Evolutionary conservation across 2,888 invertebrate species (phyloP).

Genomic region (Isoperla grammatica): DNA sequence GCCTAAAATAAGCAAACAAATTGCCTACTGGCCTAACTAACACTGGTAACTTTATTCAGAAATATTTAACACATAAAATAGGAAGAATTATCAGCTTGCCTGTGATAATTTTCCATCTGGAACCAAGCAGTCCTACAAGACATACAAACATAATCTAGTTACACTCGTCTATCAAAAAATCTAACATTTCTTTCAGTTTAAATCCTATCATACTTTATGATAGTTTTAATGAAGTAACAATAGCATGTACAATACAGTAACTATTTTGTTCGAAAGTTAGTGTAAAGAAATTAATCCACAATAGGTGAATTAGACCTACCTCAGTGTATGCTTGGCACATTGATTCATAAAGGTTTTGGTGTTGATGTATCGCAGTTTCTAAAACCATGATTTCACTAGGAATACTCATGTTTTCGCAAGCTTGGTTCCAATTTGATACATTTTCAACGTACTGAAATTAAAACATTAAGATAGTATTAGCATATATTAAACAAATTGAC

Average conservation of each 20-base stretch:
- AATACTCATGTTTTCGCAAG: slow-evolving; percentile 64
- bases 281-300: slow-evolving; percentile 1
- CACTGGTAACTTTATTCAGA: too few species aligned
- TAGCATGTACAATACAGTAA: too few species aligned
- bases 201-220: neutral
- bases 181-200: neutral
- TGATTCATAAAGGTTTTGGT: slow-evolving; percentile 90
- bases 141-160: slow-evolving; percentile 27
- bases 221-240: too few species aligned
- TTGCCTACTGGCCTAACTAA: too few species aligned
- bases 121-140: slow-evolving; percentile 32
- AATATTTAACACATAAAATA: slow-evolving; percentile 23
- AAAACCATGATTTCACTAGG: slow-evolving; percentile 75
- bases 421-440: slow-evolving; percentile 87
- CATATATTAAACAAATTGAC: too few species aligned
- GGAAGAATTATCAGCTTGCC: slow-evolving; percentile 31
- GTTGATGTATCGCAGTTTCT: slow-evolving; percentile 88
- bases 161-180: slow-evolving; percentile 7
- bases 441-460: slow-evolving; percentile 75
- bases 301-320: slow-evolving; percentile 47
- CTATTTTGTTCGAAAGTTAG: neutral
- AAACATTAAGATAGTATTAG: slow-evolving; percentile 21
- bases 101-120: slow-evolving; percentile 32
- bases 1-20: too few species aligned
- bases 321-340: slow-evolving; percentile 95